These are phyloP conservation scores for Pseudochaenichthys georgianus DNA, from an alignment of 2,797 vertebrate genomes.

Conservation along the genomic window DNA sequence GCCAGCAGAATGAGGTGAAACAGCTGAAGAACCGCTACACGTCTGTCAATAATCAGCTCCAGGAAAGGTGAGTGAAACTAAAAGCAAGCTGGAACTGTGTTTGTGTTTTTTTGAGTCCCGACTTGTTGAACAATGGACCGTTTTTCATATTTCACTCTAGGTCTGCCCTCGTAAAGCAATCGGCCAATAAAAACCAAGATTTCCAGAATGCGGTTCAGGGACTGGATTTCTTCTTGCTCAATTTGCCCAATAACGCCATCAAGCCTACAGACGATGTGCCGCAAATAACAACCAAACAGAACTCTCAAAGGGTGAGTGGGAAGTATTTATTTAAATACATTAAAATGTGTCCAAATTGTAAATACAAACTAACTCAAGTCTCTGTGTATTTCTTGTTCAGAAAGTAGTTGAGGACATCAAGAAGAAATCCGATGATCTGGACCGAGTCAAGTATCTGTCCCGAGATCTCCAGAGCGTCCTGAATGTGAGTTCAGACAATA, in stretches of 20 bases:
- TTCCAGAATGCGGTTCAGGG: conserved; percentile 89
- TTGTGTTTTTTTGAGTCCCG: too few species aligned
- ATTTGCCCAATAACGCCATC: conserved; percentile 86
- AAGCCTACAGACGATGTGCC: conserved; percentile 83
- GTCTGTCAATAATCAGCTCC: conserved; percentile 86
- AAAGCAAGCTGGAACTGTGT: neutral
- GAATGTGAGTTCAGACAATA: conserved; percentile 78
- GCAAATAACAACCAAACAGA: conserved; percentile 88
- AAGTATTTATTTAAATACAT: neutral
- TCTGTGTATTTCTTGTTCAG: conserved; percentile 66
- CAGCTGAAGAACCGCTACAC: conserved; percentile 91
- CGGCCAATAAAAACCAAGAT: conserved; percentile 87
- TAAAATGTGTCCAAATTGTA: neutral
- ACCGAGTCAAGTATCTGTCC: conserved; percentile 80
- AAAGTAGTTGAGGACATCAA: conserved; percentile 89
- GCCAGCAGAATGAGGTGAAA: conserved; percentile 89
- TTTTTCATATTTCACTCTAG: conserved; percentile 68
- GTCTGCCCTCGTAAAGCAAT: conserved; percentile 85
- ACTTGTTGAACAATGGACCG: too few species aligned
- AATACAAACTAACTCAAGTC: neutral
- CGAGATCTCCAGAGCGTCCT: conserved; percentile 87
- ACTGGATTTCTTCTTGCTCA: conserved; percentile 91
- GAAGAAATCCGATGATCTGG: conserved; percentile 86
- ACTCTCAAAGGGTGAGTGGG: conserved; percentile 89
- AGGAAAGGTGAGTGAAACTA: conserved; percentile 86